Base-by-base conservation (phyloP, 2,888 invertebrate genomes). In the Sphaeridia pumilis region DNA sequence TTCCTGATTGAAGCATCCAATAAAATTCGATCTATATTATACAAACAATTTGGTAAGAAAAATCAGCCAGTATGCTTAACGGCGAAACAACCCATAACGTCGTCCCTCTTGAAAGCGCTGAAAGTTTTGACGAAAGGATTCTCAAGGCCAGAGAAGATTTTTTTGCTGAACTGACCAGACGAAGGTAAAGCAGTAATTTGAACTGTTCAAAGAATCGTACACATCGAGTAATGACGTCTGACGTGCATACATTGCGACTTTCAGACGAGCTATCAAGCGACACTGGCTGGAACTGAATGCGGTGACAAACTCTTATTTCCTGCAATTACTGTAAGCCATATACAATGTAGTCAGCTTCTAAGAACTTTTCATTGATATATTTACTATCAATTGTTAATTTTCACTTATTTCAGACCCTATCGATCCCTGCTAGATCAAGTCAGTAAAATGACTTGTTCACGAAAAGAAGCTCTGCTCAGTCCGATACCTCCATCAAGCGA, bases 291-390 rank as follows among this genome's bases (percentile, higher is more conserved):
- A 58, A 48, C 55, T 62, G 4, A 58, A 54, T 26, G 45, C 55
- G 10, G 42, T 62, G 17, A 55, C 57, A 21, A 60, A 62, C 47
- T 46, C 52, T 14, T 58, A 62, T 54, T 46, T 58, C 20, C 49
- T 62, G 4, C 58, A 58, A 31, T 53, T 52, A 4, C 46, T 62
- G 61, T 62, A 57, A 54, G 58, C 51, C n/a, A n/a, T n/a, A n/a
- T n/a, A n/a, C n/a, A n/a, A n/a, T n/a, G n/a, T n/a, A n/a, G n/a
- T n/a, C n/a, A n/a, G n/a, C n/a, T n/a, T n/a, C n/a, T 28, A 52
- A 14, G 4, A 24, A 4, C 12, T 26, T 4, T 24, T 4, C n/a
- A 35, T 42, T 35, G 22, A n/a, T n/a, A n/a, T n/a, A n/a, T n/a
- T n/a, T n/a, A n/a, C n/a, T n/a, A n/a, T 27, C 20, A 20, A 28